These are phyloP conservation scores for Drosophila suzukii DNA, from an alignment of 1,140 invertebrate species.

Conservation along the genomic window DNA sequence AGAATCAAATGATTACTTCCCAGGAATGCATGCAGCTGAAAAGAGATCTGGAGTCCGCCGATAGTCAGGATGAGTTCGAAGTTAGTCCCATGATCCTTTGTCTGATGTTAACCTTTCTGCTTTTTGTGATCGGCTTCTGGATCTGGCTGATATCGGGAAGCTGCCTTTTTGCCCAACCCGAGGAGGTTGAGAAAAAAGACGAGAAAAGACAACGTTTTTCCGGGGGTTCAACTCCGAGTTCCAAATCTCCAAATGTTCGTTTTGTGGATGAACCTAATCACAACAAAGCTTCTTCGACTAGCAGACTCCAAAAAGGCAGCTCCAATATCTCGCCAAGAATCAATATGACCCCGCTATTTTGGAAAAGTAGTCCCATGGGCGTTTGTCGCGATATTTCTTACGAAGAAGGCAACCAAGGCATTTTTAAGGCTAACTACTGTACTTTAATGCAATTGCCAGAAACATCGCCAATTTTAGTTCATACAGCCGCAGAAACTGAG, in stretches of 20 bases:
- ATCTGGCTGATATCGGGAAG: slow-evolving; percentile 42
- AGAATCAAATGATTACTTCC: slow-evolving; percentile 13
- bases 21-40: slow-evolving; percentile 31
- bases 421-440: not conserved
- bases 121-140: slow-evolving; percentile 37
- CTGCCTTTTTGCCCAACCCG: slow-evolving; percentile 7
- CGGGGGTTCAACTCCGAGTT: not conserved
- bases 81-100: slow-evolving; percentile 16
- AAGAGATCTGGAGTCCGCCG: slow-evolving; percentile 13
- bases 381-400: not conserved
- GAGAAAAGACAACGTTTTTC: not conserved
- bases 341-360: not conserved
- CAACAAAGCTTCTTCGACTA: not conserved
- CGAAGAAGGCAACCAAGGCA: not conserved
- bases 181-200: not conserved
- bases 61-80: not conserved
- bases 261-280: not conserved
- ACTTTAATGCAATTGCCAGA: not conserved
- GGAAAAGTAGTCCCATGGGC: not conserved
- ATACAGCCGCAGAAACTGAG: not conserved
- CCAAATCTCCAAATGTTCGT: no score
- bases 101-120: slow-evolving; percentile 30
- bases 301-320: not conserved
- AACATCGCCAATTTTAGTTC: not conserved
- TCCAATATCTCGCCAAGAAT: not conserved